A percentile compares a stretch with the other conserved stretches of the same genome.
Evolutionary conservation across 2,113 vertebrate genomes (phyloP).

Genomic region (Merops nubicus): DNA sequence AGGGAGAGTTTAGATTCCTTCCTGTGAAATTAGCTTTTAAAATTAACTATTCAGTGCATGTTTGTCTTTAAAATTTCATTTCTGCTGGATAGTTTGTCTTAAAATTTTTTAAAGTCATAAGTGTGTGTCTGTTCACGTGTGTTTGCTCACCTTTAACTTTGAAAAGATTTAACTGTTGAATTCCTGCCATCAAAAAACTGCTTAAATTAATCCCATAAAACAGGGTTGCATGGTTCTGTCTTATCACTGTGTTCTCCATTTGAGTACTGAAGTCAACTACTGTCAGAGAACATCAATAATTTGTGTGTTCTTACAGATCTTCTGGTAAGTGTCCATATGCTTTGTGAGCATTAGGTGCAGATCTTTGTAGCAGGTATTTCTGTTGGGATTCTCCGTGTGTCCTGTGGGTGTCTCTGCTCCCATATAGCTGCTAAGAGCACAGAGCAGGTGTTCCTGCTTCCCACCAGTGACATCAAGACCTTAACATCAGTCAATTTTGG

Average conservation of each 20-base stretch:
- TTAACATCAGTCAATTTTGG: background rate
- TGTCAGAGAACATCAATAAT: background rate
- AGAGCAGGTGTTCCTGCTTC: background rate
- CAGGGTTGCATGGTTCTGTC: background rate
- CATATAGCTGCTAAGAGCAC: background rate
- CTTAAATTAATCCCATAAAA: background rate
- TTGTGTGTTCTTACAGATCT: no score
- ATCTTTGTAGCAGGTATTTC: background rate
- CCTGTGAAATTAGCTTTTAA: background rate
- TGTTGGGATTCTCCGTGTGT: background rate
- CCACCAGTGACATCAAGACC: background rate
- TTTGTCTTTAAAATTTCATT: background rate
- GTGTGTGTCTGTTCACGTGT: background rate
- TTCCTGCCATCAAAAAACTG: background rate
- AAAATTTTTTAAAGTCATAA: fast-evolving
- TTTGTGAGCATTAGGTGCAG: fast-evolving
- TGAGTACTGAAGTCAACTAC: background rate
- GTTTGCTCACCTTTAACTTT: background rate
- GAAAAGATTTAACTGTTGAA: background rate
- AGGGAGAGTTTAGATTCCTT: background rate
- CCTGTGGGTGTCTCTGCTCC: background rate
- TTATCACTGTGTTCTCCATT: background rate
- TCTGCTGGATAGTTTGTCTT: background rate
- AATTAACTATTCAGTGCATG: background rate
- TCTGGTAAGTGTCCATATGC: background rate